Conservation (phyloP, 2,797 vertebrate genomes). For the Hoplostethus mediterraneus region DNA sequence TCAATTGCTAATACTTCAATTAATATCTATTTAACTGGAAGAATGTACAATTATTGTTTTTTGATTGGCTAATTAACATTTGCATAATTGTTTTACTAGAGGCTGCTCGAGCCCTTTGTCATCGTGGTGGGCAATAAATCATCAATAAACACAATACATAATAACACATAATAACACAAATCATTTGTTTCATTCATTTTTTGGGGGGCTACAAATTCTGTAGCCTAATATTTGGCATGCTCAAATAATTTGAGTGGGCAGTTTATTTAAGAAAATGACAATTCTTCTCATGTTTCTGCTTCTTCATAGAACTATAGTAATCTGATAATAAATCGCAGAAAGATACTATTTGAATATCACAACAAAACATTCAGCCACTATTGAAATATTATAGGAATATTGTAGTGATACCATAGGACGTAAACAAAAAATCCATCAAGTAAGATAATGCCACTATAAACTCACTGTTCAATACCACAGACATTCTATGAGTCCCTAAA, state of each 20-base stretch:
- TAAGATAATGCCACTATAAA: background rate
- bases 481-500: background rate
- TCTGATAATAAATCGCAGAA: background rate
- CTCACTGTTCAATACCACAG: background rate
- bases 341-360: background rate
- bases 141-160: conserved; percentile 7
- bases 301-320: background rate
- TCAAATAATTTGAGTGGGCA: background rate
- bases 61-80: conserved; percentile 82
- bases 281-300: background rate
- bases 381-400: background rate
- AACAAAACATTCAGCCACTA: background rate
- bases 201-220: conserved; percentile 6
- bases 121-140: conserved; percentile 55
- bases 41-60: conserved; percentile 68
- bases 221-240: background rate
- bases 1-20: conserved; percentile 36
- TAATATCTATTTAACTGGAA: conserved; percentile 52
- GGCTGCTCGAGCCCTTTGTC: conserved; percentile 73
- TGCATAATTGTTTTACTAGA: conserved; percentile 81
- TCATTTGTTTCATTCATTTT: conserved; percentile 18
- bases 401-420: background rate
- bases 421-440: conserved; percentile 4
- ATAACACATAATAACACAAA: background rate
- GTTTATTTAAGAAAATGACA: conserved; percentile 16